phyloP scores from a whole-genome alignment of 2,797 vertebrate species.

The Danionella dracula region DNA sequence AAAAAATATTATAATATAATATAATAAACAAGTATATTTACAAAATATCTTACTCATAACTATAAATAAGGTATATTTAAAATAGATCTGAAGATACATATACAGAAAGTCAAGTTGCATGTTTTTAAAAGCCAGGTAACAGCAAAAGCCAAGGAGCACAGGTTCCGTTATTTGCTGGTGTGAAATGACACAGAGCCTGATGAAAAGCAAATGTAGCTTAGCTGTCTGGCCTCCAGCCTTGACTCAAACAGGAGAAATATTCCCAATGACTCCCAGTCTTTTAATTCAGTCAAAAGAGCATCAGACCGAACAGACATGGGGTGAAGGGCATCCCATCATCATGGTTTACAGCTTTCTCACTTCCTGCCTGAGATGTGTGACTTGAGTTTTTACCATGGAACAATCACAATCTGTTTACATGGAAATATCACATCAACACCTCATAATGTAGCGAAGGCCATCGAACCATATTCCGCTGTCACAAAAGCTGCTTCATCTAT shows the following conservation, averaged over 20 bases:
- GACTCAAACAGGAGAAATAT: slow-evolving; percentile 13
- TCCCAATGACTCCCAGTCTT: background rate
- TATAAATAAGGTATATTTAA: no score
- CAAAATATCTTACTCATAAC: no score
- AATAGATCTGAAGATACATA: background rate
- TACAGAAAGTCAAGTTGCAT: background rate
- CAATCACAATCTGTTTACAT: slow-evolving; percentile 42
- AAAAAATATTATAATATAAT: no score
- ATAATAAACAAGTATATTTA: no score
- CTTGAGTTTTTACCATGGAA: background rate
- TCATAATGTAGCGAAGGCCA: slow-evolving; percentile 44
- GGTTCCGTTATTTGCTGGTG: slow-evolving; percentile 12
- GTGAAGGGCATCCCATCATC: background rate
- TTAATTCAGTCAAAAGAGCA: slow-evolving; percentile 19
- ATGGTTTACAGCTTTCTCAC: slow-evolving; percentile 4
- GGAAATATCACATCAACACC: slow-evolving; percentile 39
- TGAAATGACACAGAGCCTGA: slow-evolving; percentile 4
- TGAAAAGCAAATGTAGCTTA: slow-evolving; percentile 16
- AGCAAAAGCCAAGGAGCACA: background rate
- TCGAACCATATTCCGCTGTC: slow-evolving; percentile 33
- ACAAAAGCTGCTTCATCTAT: background rate
- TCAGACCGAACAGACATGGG: background rate
- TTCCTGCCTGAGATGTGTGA: slow-evolving; percentile 21
- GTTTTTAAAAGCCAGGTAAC: background rate
- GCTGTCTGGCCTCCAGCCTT: slow-evolving; percentile 5